phyloP scores from a whole-genome alignment of 1,140 invertebrate species.

The Dolichoris vasculosae region DNA sequence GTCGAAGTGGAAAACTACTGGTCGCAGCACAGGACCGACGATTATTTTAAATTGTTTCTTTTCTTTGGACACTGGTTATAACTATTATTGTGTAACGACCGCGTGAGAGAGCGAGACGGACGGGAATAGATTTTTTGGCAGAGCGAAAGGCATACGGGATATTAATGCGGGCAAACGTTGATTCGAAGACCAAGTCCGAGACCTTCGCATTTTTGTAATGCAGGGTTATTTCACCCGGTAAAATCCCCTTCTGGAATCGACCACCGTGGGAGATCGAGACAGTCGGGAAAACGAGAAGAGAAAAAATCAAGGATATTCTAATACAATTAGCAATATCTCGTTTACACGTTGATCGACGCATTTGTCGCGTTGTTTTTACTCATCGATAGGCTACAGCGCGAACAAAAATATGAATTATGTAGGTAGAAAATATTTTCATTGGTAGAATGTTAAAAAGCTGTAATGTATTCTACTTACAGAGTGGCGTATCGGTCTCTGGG shows the following conservation, averaged over 20 bases:
- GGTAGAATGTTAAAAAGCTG: background rate
- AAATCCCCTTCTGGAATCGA: no score
- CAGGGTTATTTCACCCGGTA: no score
- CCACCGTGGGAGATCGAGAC: no score
- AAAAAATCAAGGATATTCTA: background rate
- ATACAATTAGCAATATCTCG: no score
- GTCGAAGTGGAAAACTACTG: conserved; percentile 50
- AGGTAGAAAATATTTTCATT: background rate
- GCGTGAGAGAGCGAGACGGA: background rate
- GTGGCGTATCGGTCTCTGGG: background rate
- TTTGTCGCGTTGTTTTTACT: background rate
- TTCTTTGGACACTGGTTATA: background rate
- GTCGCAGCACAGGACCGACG: conserved; percentile 24
- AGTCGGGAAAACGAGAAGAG: no score
- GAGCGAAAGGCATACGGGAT: background rate
- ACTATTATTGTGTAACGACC: background rate
- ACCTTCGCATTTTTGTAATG: no score
- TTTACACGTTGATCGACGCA: no score
- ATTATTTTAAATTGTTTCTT: conserved; percentile 45
- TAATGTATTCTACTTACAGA: background rate
- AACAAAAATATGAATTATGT: background rate
- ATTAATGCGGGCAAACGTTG: no score
- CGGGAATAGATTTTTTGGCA: background rate
- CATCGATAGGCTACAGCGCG: background rate
- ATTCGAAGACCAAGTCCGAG: no score